Percentiles rank a stretch among this genome's conserved stretches.
Conservation (phyloP, 2,113 vertebrate genomes). For the Uria lomvia region DNA sequence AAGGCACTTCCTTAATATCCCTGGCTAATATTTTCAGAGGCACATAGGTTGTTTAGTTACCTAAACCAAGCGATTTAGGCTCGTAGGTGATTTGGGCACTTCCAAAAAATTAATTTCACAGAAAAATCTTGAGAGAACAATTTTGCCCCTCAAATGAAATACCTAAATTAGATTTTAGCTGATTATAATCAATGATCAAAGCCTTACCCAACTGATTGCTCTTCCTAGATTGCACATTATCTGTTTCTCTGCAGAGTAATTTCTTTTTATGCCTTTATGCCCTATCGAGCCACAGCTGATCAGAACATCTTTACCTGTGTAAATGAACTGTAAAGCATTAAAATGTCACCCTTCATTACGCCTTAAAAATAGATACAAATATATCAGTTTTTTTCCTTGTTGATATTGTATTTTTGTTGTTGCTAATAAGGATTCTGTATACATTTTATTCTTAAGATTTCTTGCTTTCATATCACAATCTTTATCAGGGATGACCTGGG, state of each 20-base stretch:
- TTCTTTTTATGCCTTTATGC: constrained; percentile 1
- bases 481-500: neutral
- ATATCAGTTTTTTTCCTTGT: accelerated
- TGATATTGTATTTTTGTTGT: neutral
- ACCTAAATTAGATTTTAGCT: constrained; percentile 3
- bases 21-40: neutral
- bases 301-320: neutral
- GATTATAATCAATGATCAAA: neutral
- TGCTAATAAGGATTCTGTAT: neutral
- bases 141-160: neutral
- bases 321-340: neutral
- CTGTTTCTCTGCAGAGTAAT: neutral
- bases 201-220: neutral
- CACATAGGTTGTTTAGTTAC: neutral
- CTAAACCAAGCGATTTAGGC: neutral
- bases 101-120: neutral
- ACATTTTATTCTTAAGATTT: neutral
- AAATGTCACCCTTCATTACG: neutral
- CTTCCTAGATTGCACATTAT: neutral
- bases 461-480: neutral
- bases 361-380: neutral
- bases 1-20: neutral
- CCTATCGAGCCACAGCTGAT: neutral
- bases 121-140: neutral
- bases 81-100: neutral